Base-by-base conservation (phyloP, 2,113 vertebrate genomes). In the Hipposideros armiger region DNA sequence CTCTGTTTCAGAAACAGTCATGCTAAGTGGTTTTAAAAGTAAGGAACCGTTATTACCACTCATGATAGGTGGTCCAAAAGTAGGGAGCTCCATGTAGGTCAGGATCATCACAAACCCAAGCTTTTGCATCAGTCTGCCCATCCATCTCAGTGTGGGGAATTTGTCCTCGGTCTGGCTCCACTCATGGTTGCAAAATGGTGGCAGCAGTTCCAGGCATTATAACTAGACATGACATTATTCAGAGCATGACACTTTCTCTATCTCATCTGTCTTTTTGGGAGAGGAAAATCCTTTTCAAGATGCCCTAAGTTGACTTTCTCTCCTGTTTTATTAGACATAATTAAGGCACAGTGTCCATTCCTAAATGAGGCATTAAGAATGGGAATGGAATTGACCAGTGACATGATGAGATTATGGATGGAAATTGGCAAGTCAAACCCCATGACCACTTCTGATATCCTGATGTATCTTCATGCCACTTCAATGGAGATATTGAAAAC, bases 361-460 rank as follows among this genome's bases (percentile, higher is more conserved):
- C 10, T 50, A 78, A 83, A 36, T 73, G 26, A 90, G 26, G 28
- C 24, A n/a, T 3, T 80, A 22, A n/a, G n/a, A 91, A 54, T 7
- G 17, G 13, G 3, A 54, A 36, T n/a, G 30, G 45, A 81, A 42
- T 26, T 50, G 28, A 58, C 1, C 24, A 88, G 30, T 26, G 36
- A 60, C 7, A n/a, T 36, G 58, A 78, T 40, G 47, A 87, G 2
- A 60, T 47, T n/a, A 81, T 16, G 14, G 54, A 78, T 56, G 28
- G 62, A 87, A 90, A 90, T 83, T 42, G 62, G 47, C 50, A 28
- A 54, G n/a, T 87, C 62, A 95, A 24, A 6, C 4, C 52, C 15
- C 4, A 24, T 58, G 36, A 74, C 11, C 4, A 40, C 40, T 70
- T 88, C 28, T 10, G 2, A 56, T 42, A 32, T n/a, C 32, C 20